phyloP scores from a whole-genome alignment of 2,888 invertebrate species.

The Herminia tarsipennalis region DNA sequence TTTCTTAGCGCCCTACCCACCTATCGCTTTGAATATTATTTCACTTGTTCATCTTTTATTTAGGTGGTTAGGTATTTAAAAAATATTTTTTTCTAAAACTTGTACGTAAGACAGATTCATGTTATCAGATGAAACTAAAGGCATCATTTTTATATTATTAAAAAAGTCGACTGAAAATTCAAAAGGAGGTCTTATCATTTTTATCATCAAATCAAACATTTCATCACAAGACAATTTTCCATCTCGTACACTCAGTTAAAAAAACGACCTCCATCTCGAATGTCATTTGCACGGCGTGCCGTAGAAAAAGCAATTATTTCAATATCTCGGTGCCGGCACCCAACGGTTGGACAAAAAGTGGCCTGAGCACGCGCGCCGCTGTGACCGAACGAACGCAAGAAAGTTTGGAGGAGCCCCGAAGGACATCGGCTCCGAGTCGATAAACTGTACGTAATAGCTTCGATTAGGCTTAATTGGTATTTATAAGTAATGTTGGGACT shows the following conservation, averaged over 20 bases:
- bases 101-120: too few relatives aligned
- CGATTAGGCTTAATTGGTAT: slow-evolving; percentile 22
- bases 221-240: slow-evolving; percentile 78
- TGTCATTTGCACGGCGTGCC: slow-evolving; percentile 85
- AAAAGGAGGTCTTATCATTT: slow-evolving; percentile 37
- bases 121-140: too few relatives aligned
- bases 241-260: slow-evolving; percentile 69
- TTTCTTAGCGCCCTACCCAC: too few relatives aligned
- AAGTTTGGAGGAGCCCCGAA: slow-evolving; percentile 71
- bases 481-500: slow-evolving; percentile 24
- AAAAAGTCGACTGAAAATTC: slow-evolving; percentile 12
- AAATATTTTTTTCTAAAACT: too few relatives aligned
- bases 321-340: slow-evolving; percentile 79
- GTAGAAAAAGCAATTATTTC: slow-evolving; percentile 85
- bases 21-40: too few relatives aligned
- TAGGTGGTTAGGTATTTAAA: too few relatives aligned
- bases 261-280: slow-evolving; percentile 85
- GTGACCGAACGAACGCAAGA: slow-evolving; percentile 68
- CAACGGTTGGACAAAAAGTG: slow-evolving; percentile 72
- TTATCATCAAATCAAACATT: slow-evolving; percentile 68
- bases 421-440: slow-evolving; percentile 54
- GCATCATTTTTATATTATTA: too few relatives aligned
- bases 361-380: slow-evolving; percentile 74
- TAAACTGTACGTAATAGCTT: slow-evolving; percentile 36
- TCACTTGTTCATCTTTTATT: too few relatives aligned